These are phyloP conservation scores for Mnemiopsis leidyi DNA, from an alignment of 37 sponge, comb jelly and placozoan species.

Conservation along the genomic window DNA sequence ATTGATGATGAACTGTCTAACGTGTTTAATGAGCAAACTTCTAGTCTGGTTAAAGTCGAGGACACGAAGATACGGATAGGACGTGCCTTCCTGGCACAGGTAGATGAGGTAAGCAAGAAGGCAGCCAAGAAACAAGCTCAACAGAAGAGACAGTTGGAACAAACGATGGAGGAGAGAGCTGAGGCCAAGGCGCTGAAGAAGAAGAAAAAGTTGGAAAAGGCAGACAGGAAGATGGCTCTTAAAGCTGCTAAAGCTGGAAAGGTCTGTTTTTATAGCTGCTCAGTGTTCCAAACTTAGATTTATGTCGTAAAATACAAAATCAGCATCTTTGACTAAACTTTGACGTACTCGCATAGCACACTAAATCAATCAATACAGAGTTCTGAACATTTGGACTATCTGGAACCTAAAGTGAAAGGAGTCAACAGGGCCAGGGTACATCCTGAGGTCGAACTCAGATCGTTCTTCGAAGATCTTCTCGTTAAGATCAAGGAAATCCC, in stretches of 20 bases:
- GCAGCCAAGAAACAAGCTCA: slow-evolving; percentile 38
- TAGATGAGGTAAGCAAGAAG: slow-evolving; percentile 35
- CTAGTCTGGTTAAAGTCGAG: slow-evolving; percentile 86
- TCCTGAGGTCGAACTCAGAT: slow-evolving; percentile 66
- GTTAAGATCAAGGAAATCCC: slow-evolving; percentile 62
- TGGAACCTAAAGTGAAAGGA: slow-evolving; percentile 67
- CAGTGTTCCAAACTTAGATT: too few species aligned
- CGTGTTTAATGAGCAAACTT: slow-evolving; percentile 60
- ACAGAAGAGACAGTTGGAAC: slow-evolving; percentile 61
- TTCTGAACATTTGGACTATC: slow-evolving; percentile 82
- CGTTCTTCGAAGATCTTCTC: slow-evolving; percentile 67
- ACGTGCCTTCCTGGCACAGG: slow-evolving; percentile 66
- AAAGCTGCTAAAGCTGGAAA: slow-evolving; percentile 24
- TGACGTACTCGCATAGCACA: too few species aligned
- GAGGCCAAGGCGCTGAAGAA: not conserved
- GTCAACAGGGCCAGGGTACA: slow-evolving; percentile 31
- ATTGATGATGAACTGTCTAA: slow-evolving; percentile 65
- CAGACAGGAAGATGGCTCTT: slow-evolving; percentile 40
- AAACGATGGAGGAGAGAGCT: slow-evolving; percentile 65
- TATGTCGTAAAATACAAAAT: too few species aligned
- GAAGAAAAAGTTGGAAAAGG: slow-evolving; percentile 64
- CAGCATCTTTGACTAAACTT: too few species aligned
- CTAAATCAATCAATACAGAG: too few species aligned
- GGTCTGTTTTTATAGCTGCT: too few species aligned
- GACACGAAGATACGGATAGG: slow-evolving; percentile 86